Evolutionary conservation across 2,797 vertebrate genomes (phyloP).

Genomic region (Enteromius mattozi): DNA sequence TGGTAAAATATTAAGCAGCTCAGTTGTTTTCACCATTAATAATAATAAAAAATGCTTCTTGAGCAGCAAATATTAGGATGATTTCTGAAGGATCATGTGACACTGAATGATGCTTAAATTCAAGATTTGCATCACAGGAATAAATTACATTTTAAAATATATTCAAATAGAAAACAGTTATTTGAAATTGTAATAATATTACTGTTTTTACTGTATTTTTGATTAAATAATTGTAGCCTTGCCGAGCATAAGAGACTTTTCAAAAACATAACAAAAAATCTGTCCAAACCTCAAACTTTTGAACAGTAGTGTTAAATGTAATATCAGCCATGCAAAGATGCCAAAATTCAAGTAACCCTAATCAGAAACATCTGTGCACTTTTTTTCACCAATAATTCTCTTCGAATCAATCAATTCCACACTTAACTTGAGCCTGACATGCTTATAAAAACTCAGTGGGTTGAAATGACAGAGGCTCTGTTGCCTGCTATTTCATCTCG

Average conservation of each 20-base stretch:
- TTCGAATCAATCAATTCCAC: constrained; percentile 26
- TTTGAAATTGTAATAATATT: not conserved
- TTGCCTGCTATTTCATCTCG: constrained; percentile 17
- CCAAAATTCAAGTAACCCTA: constrained; percentile 9
- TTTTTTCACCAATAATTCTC: constrained; percentile 17
- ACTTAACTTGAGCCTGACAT: constrained; percentile 5
- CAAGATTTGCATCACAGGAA: not conserved
- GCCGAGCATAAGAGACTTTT: not conserved
- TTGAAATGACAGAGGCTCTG: constrained; percentile 22
- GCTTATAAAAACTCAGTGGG: constrained; percentile 26
- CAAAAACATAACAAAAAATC: not conserved
- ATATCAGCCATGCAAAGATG: not conserved
- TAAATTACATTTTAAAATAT: not conserved
- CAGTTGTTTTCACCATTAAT: not conserved
- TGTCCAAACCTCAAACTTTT: not conserved
- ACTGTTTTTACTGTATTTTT: not conserved
- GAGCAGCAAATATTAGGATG: not conserved
- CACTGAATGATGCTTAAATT: not conserved
- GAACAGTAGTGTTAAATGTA: constrained; percentile 6
- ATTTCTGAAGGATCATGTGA: constrained; percentile 3
- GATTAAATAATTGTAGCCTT: not conserved
- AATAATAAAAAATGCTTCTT: not conserved
- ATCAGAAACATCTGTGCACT: constrained; percentile 18
- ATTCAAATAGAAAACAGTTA: not conserved
- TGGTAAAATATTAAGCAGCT: not conserved